Evolutionary conservation across 1,140 invertebrate genomes (phyloP), one percentile per base, ranked within the genome.

Genomic region (Micrasema longulum): DNA sequence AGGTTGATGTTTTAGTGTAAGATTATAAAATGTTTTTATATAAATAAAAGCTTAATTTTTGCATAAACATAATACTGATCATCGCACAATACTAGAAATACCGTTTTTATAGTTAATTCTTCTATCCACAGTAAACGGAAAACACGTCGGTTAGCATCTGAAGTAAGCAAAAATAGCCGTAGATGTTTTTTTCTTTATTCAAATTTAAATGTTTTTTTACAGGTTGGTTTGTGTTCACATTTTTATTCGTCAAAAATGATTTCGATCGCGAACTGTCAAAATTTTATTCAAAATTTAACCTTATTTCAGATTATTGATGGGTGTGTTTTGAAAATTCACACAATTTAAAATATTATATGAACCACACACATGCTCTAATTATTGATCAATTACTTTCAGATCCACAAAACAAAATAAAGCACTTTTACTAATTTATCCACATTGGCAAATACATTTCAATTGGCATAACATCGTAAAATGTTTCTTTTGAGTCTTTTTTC

Each of bases 101-200:
- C 2, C 2, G 26, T 31, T 31, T 31, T 31, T 31, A 31, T 31
- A 31, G 14, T n/a, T 45, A 52, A 31, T 55, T 55, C 36, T 60
- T 60, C 55, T 64, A 64, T 64, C 26, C 62, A 64, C 62, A 64
- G 62, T 64, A 31, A 64, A 64, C 43, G 23, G 12, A 41, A 26
- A 64, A 23, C 41, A 62, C 11, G 16, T 64, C 12, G 12, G 23
- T 64, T 64, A 64, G 45, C 22, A 31, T 26, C 7, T 64, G 14
- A 64, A 64, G 62, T 64, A 64, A 64, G 62, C 62, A 47, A 47
- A 62, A 43, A 62, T 41, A 62, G 41, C 45, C 1, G 43, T 35
- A 64, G 23, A 48, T 26, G 14, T 35, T n/a, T 10, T 57, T 26
- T 57, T 57, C 31, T 36, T 35, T 57, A 22, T 52, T 52, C 1